Evolutionary conservation across 1,140 invertebrate species (phyloP).

Genomic region (Pachyrhynchus sulphureomaculatus): DNA sequence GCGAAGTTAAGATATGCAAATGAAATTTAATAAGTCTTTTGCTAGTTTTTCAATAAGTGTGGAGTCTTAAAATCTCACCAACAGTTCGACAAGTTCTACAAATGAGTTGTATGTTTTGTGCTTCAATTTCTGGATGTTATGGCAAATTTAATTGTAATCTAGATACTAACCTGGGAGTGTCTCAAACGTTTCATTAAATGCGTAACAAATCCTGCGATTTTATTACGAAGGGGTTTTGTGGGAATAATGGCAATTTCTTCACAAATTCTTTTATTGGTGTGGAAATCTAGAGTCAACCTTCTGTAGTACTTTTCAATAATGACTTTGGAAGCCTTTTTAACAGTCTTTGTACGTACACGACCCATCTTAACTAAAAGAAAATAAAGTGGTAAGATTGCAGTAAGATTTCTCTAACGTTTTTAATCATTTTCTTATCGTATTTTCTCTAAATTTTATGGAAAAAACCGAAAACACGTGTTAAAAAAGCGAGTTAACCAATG

Average conservation of each 20-base stretch:
- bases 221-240: constrained; percentile 95
- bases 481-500: not conserved
- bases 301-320: constrained; percentile 99
- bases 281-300: constrained; percentile 94
- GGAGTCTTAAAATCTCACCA: no score
- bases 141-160: no score
- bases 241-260: constrained; percentile 99
- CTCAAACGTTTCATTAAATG: constrained; percentile 98
- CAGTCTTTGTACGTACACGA: constrained; percentile 98
- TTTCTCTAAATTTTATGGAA: not conserved
- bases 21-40: no score
- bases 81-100: no score
- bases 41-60: no score
- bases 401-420: no score
- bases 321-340: constrained; percentile 98
- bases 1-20: no score
- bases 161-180: no score
- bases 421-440: not conserved
- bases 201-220: constrained; percentile 98
- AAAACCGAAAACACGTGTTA: constrained; percentile 4
- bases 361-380: constrained; percentile 61
- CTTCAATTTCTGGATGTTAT: no score
- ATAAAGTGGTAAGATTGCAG: no score
- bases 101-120: no score
- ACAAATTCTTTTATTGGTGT: constrained; percentile 99